Evolutionary conservation across 2,113 vertebrate species (phyloP).

Genomic region (Channa argus): DNA sequence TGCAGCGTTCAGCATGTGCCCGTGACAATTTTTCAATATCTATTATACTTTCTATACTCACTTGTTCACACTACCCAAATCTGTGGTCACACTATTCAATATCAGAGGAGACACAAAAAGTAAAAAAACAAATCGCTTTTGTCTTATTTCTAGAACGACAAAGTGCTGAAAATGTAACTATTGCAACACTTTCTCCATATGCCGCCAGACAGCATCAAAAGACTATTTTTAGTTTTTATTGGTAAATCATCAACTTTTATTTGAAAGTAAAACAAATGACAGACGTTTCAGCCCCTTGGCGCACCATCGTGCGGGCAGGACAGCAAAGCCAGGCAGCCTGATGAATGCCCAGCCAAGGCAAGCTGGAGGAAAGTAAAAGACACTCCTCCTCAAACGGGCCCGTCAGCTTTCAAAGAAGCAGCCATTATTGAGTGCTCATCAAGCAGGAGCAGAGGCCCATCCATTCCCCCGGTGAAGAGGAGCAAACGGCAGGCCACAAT

Average conservation of each 20-base stretch:
- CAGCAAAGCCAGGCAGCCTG: conserved; percentile 80
- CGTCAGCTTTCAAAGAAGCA: conserved; percentile 80
- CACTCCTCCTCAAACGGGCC: conserved; percentile 80
- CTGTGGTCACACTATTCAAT: not conserved
- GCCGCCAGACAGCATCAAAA: conserved; percentile 77
- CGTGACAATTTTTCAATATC: conserved; percentile 9
- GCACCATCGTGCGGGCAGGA: conserved; percentile 77
- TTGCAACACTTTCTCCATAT: conserved; percentile 76
- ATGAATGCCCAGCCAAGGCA: conserved; percentile 82
- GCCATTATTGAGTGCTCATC: conserved; percentile 81
- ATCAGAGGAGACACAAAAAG: conserved; percentile 25
- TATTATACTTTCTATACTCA: not conserved
- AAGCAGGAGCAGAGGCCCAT: conserved; percentile 68
- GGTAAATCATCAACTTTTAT: conserved; percentile 84
- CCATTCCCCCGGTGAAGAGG: conserved; percentile 71
- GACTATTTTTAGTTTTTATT: conserved; percentile 80
- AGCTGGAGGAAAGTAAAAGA: conserved; percentile 85
- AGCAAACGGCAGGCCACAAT: conserved; percentile 73
- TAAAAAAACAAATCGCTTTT: conserved; percentile 28
- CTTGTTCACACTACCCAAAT: conserved; percentile 24
- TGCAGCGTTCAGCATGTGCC: conserved; percentile 1
- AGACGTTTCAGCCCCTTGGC: conserved; percentile 82
- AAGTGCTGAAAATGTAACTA: conserved; percentile 59
- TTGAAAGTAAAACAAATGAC: conserved; percentile 84
- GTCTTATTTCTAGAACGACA: conserved; percentile 55